These are phyloP conservation scores for Thalassoma bifasciatum DNA, from an alignment of 2,113 vertebrate genomes.

Conservation along the genomic window DNA sequence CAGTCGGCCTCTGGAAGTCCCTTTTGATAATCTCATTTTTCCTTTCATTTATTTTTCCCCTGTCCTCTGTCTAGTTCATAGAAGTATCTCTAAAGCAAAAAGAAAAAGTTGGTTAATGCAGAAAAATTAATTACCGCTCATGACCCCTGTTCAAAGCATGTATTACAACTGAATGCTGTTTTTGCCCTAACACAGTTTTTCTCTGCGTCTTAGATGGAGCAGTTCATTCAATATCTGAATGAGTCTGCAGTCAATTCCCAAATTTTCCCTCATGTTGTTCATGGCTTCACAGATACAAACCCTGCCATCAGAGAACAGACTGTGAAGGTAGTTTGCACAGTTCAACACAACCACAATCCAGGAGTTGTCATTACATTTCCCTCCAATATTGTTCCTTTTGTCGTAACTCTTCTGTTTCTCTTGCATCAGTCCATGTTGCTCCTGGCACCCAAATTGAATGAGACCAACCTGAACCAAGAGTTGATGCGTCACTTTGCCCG, in stretches of 20 bases:
- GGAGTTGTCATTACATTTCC: background rate
- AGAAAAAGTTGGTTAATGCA: background rate
- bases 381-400: no score
- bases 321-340: constrained; percentile 85
- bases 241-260: constrained; percentile 92
- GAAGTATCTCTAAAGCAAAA: background rate
- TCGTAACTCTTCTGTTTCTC: fast-evolving
- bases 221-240: constrained; percentile 93
- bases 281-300: constrained; percentile 95
- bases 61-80: background rate
- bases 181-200: background rate
- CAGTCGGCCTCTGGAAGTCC: background rate
- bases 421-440: constrained; percentile 89
- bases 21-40: background rate
- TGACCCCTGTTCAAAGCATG: background rate
- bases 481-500: constrained; percentile 94
- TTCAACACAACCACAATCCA: background rate
- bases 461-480: constrained; percentile 91
- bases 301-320: constrained; percentile 95
- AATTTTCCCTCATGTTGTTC: constrained; percentile 93
- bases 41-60: no score
- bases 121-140: background rate
- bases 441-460: constrained; percentile 91
- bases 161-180: background rate
- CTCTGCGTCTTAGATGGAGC: constrained; percentile 87